phyloP scores from a whole-genome alignment of 2,797 vertebrate genomes.

The Heterohyrax brucei region DNA sequence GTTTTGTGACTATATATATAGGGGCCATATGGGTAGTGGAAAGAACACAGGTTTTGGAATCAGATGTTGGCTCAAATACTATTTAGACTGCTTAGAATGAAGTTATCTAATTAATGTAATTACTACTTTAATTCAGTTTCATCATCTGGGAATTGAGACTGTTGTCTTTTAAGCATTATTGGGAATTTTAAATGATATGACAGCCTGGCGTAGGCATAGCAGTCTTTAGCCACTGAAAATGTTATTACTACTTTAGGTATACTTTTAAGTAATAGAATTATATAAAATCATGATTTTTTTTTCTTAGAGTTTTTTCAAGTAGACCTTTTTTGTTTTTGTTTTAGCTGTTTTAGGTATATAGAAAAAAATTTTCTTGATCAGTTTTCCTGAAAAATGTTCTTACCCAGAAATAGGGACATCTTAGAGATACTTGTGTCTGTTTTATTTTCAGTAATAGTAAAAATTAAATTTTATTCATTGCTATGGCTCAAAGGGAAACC shows the following conservation, averaged over 20 bases:
- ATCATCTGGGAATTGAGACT: neutral
- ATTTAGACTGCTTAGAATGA: neutral
- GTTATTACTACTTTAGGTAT: neutral
- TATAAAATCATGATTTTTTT: neutral
- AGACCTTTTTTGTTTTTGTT: no score
- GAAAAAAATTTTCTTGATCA: neutral
- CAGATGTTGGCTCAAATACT: slow-evolving; percentile 21
- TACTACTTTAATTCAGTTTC: no score
- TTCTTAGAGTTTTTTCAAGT: neutral
- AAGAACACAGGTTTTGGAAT: slow-evolving; percentile 29
- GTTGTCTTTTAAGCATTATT: neutral
- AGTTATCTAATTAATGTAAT: neutral
- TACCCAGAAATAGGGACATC: neutral
- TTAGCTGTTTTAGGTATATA: no score
- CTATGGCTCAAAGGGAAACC: neutral
- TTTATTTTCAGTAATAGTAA: slow-evolving; percentile 17
- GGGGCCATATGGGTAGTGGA: neutral
- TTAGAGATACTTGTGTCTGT: slow-evolving; percentile 3
- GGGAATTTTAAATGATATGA: neutral
- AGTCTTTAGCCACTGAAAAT: neutral
- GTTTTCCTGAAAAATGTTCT: slow-evolving; percentile 53
- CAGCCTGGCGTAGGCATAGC: neutral
- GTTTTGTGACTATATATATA: neutral
- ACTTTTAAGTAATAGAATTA: neutral
- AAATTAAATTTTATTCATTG: neutral